Evolutionary conservation across 2,888 invertebrate genomes (phyloP).

Genomic region (Meta bourneti): DNA sequence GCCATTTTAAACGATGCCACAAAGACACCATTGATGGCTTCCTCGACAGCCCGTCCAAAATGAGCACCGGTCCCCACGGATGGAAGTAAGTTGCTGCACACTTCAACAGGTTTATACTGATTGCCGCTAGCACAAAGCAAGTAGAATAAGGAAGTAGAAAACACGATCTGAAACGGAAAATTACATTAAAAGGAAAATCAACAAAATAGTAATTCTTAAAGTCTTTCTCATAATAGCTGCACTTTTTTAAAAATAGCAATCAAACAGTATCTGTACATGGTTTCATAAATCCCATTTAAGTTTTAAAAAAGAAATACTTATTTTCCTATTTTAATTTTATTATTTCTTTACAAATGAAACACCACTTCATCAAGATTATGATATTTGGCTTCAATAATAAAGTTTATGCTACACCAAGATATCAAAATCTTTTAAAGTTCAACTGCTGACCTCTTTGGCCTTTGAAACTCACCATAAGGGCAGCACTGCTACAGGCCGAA

Average conservation of each 20-base stretch:
- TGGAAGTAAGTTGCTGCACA: constrained; percentile 90
- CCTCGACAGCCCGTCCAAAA: constrained; percentile 91
- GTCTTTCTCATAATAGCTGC: neutral
- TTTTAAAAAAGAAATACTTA: too few species aligned
- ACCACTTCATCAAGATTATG: too few species aligned
- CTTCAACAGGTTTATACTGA: constrained; percentile 95
- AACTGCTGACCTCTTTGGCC: too few species aligned
- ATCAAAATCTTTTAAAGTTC: too few species aligned
- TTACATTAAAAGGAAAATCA: neutral
- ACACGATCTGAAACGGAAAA: constrained; percentile 88
- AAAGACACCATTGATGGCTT: constrained; percentile 95
- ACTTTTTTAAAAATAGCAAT: neutral
- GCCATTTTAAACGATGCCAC: constrained; percentile 98
- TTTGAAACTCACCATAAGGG: too few species aligned
- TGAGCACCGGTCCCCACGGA: constrained; percentile 83
- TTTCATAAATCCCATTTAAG: neutral
- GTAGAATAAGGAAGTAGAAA: constrained; percentile 97
- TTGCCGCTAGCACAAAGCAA: constrained; percentile 91
- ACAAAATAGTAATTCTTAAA: too few species aligned
- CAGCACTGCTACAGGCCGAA: too few species aligned
- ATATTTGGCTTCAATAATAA: too few species aligned
- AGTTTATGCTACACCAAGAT: too few species aligned
- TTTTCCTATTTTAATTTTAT: too few species aligned
- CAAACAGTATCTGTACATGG: neutral
- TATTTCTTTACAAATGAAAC: too few species aligned